Evolutionary conservation across 2,113 vertebrate genomes (phyloP).

Genomic region (Charadrius vociferus): DNA sequence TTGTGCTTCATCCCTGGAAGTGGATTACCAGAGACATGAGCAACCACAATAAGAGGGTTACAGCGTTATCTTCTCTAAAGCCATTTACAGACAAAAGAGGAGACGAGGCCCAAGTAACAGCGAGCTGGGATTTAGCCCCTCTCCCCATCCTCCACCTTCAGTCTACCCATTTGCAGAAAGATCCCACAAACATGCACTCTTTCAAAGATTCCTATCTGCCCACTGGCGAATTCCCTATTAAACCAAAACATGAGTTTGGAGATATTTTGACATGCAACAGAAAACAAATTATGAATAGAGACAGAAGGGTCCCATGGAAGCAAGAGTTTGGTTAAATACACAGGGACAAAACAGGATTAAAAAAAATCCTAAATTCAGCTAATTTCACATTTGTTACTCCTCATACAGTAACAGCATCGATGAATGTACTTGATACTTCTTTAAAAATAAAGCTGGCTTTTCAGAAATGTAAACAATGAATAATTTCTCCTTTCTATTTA

Average conservation of each 20-base stretch:
- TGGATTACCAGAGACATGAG: constrained; percentile 17
- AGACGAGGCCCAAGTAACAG: neutral
- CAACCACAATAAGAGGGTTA: neutral
- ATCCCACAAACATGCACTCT: neutral
- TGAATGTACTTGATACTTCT: neutral
- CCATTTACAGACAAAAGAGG: neutral
- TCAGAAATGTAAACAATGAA: neutral
- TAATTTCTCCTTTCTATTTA: constrained; percentile 31
- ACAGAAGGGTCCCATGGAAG: neutral
- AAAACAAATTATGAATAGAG: neutral
- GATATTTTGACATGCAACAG: neutral
- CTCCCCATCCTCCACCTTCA: accelerated
- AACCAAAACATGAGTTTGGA: neutral
- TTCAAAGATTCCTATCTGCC: neutral
- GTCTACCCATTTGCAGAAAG: neutral
- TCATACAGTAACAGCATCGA: neutral
- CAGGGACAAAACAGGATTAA: neutral
- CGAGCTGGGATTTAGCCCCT: neutral
- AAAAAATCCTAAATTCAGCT: neutral
- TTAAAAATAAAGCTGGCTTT: neutral
- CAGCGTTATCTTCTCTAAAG: neutral
- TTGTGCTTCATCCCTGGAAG: constrained; percentile 84
- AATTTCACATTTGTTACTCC: neutral
- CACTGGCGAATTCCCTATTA: neutral
- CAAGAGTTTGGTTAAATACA: neutral